Evolutionary conservation across 2,888 invertebrate genomes (phyloP).

Genomic region (Chesias legatella): DNA sequence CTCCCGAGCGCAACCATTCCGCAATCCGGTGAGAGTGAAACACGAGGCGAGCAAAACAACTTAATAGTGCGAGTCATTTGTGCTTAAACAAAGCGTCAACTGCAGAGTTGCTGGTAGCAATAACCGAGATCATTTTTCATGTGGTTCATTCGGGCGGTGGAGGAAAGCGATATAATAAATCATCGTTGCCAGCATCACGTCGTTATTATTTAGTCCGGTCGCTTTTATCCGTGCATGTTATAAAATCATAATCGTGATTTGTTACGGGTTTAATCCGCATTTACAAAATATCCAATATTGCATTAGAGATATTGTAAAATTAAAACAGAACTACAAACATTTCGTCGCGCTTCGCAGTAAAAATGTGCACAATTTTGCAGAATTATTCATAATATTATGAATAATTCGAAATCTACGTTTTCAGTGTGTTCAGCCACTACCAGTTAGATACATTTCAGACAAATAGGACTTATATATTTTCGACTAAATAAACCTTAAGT

Average conservation of each 20-base stretch:
- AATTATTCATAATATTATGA: no score
- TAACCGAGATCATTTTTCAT: slow-evolving; percentile 79
- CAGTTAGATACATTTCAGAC: no score
- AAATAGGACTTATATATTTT: no score
- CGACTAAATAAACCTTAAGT: no score
- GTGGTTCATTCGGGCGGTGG: slow-evolving; percentile 77
- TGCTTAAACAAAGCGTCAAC: slow-evolving; percentile 79
- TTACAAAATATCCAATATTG: no score
- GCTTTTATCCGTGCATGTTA: slow-evolving; percentile 67
- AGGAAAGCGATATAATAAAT: slow-evolving; percentile 78
- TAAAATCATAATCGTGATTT: slow-evolving; percentile 47
- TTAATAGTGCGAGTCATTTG: slow-evolving; percentile 77
- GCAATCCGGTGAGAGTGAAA: slow-evolving; percentile 62
- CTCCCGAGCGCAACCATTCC: slow-evolving; percentile 24
- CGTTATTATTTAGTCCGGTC: slow-evolving; percentile 74
- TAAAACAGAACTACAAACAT: slow-evolving; percentile 5
- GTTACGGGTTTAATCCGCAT: slow-evolving; percentile 11
- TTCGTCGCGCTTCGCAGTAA: neutral
- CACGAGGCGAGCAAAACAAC: slow-evolving; percentile 60
- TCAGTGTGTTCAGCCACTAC: no score
- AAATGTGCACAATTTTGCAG: no score
- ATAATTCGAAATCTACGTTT: no score
- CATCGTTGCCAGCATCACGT: slow-evolving; percentile 76
- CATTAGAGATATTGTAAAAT: slow-evolving; percentile 4
- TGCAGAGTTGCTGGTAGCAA: slow-evolving; percentile 75